Evolutionary conservation across 2,888 invertebrate genomes (phyloP).

Genomic region (Palloptera scutellata): DNA sequence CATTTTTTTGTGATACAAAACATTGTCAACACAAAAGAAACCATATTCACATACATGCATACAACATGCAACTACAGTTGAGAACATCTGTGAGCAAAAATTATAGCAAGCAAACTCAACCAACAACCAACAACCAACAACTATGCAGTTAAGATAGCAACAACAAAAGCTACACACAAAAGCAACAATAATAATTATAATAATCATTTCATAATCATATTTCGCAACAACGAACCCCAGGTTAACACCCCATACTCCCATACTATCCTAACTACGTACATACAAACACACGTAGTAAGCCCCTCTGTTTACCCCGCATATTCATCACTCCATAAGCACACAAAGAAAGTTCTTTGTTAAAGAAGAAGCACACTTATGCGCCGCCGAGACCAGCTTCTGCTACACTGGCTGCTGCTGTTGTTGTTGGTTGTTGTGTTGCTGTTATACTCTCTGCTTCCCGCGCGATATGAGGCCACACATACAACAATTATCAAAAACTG

Average conservation of each 20-base stretch:
- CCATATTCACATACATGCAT: slow-evolving; percentile 31
- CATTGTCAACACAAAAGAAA: slow-evolving; percentile 22
- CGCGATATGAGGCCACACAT: too few species aligned
- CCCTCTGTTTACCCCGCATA: slow-evolving; percentile 20
- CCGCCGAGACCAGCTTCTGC: neutral
- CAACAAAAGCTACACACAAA: slow-evolving; percentile 49
- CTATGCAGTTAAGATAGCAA: slow-evolving; percentile 48
- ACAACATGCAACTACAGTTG: slow-evolving; percentile 16
- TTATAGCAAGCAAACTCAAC: neutral
- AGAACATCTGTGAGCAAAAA: slow-evolving; percentile 30
- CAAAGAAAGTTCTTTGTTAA: neutral
- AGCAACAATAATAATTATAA: slow-evolving; percentile 56
- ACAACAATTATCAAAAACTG: slow-evolving; percentile 7
- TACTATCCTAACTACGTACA: slow-evolving; percentile 14
- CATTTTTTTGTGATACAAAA: slow-evolving; percentile 19
- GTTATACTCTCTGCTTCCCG: neutral
- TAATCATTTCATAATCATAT: slow-evolving; percentile 62
- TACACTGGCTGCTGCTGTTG: neutral
- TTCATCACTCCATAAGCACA: slow-evolving; percentile 27
- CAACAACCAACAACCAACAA: slow-evolving; percentile 46
- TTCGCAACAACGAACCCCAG: slow-evolving; percentile 43
- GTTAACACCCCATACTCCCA: slow-evolving; percentile 25
- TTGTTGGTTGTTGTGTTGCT: neutral
- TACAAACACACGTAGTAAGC: slow-evolving; percentile 13
- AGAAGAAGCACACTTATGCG: slow-evolving; percentile 13